phyloP scores from a whole-genome alignment of 2,888 invertebrate genomes.

The Drosophila merina region DNA sequence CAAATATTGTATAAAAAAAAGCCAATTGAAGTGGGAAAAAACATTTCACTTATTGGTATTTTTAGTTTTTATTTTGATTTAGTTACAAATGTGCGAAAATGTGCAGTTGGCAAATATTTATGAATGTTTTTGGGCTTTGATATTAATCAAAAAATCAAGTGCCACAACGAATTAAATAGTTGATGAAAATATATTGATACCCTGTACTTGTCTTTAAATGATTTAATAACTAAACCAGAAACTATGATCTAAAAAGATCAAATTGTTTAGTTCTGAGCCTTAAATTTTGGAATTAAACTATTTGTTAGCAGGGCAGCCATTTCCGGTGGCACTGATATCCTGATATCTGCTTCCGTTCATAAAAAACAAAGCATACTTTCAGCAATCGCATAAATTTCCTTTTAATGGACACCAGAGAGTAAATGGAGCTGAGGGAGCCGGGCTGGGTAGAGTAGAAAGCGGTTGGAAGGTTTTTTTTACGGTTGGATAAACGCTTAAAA shows the following conservation, averaged over 20 bases:
- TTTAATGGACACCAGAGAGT: slow-evolving; percentile 33
- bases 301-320: neutral
- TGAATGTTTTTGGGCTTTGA: slow-evolving; percentile 34
- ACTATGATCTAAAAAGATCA: neutral
- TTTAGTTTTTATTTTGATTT: slow-evolving; percentile 3
- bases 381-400: slow-evolving; percentile 47
- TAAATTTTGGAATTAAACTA: too few relatives aligned
- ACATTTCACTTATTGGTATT: slow-evolving; percentile 16
- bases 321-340: slow-evolving; percentile 17
- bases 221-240: neutral
- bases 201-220: neutral
- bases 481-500: slow-evolving; percentile 43
- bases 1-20: slow-evolving; percentile 31
- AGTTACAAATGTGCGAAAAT: slow-evolving; percentile 9
- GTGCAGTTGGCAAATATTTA: slow-evolving; percentile 43
- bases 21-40: slow-evolving; percentile 34
- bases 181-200: neutral
- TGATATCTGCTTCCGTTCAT: slow-evolving; percentile 28
- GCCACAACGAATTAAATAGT: neutral
- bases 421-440: slow-evolving; percentile 16
- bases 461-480: slow-evolving; percentile 21
- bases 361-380: slow-evolving; percentile 49
- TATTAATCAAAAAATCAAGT: slow-evolving; percentile 49
- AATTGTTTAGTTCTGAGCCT: neutral
- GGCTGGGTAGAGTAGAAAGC: neutral